These are phyloP conservation scores for Leucopsar rothschildi DNA, from an alignment of 2,113 vertebrate species.

Conservation along the genomic window DNA sequence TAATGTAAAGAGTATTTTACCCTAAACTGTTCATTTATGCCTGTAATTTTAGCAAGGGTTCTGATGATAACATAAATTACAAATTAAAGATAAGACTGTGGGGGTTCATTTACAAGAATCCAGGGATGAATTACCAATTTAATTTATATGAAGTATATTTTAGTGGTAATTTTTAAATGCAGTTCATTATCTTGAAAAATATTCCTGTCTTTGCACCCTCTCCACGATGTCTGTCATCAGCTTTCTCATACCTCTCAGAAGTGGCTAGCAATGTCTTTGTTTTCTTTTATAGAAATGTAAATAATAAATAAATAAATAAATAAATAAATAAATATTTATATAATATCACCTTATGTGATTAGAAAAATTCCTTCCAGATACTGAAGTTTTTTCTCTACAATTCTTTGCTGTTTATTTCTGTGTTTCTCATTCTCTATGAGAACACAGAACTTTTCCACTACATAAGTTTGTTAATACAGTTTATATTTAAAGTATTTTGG, in stretches of 20 bases:
- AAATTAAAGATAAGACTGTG: background rate
- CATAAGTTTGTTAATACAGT: background rate
- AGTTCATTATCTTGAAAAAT: background rate
- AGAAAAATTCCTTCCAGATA: background rate
- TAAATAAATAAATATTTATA: background rate
- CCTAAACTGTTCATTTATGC: background rate
- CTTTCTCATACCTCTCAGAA: background rate
- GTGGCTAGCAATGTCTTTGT: background rate
- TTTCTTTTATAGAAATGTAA: background rate
- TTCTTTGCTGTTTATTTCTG: background rate
- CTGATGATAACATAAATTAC: constrained; percentile 15
- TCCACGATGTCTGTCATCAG: background rate
- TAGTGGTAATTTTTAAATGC: background rate
- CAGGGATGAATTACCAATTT: background rate
- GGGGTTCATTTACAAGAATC: constrained; percentile 11
- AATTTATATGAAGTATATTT: background rate
- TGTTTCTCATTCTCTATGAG: background rate
- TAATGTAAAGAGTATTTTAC: background rate
- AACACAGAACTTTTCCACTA: background rate
- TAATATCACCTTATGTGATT: background rate
- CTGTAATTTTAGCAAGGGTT: background rate
- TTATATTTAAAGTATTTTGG: background rate
- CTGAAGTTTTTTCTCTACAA: background rate
- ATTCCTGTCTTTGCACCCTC: background rate
- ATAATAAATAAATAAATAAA: background rate